phyloP scores from a whole-genome alignment of 2,797 vertebrate species.

The Pachyuromys duprasi region DNA sequence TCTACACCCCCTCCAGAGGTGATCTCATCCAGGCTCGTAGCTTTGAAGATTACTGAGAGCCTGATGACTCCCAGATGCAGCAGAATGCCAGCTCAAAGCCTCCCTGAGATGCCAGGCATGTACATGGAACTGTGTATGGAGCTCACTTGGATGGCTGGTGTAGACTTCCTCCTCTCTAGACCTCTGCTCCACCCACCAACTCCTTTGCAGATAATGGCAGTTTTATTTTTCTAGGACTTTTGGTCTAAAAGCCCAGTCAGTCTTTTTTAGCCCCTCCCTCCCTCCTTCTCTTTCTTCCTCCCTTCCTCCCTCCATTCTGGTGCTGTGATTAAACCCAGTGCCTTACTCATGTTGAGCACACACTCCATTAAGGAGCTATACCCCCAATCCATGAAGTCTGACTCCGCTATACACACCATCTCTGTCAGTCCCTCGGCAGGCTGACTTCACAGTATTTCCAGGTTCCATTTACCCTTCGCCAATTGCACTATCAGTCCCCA shows the following conservation, averaged over 20 bases:
- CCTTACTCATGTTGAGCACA: neutral
- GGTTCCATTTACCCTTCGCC: neutral
- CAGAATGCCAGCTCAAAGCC: neutral
- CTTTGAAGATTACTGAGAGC: constrained; percentile 47
- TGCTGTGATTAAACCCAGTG: neutral
- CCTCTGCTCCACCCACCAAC: neutral
- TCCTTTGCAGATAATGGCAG: neutral
- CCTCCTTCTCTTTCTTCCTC: neutral
- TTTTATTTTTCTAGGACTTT: constrained; percentile 46
- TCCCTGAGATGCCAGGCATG: neutral
- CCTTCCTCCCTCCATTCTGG: neutral
- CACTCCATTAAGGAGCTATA: neutral
- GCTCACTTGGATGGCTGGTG: constrained; percentile 10
- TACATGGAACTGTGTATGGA: neutral
- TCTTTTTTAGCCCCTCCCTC: neutral
- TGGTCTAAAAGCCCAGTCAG: neutral
- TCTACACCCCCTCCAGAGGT: constrained; percentile 4
- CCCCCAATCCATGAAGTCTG: neutral
- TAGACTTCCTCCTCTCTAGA: neutral
- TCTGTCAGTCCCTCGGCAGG: neutral
- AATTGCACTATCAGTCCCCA: neutral
- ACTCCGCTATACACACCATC: neutral
- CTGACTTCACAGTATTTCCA: neutral
- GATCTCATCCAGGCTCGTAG: constrained; percentile 38
- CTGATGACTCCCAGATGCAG: neutral